Evolutionary conservation across 2,113 vertebrate species (phyloP).

Genomic region (Ploceus nigricollis): DNA sequence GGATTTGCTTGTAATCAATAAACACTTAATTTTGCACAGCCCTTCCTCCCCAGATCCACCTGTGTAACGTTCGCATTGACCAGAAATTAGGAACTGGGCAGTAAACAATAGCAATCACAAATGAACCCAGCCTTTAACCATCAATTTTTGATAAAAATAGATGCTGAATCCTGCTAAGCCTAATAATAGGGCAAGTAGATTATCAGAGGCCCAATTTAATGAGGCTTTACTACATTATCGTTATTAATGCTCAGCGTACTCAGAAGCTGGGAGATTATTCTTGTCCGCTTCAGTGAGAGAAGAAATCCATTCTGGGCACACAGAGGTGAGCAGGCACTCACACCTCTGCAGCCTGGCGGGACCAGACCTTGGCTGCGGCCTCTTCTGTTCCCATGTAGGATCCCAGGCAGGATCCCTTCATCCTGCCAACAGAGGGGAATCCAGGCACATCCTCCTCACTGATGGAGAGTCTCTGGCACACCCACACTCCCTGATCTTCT

Average conservation of each 20-base stretch:
- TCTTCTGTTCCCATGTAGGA: neutral
- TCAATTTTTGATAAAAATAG: constrained; percentile 61
- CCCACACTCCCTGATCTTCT: neutral
- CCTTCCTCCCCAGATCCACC: neutral
- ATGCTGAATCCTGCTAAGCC: constrained; percentile 52
- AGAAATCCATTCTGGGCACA: neutral
- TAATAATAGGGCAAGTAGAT: constrained; percentile 58
- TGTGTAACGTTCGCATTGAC: fast-evolving
- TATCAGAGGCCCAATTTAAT: constrained; percentile 57
- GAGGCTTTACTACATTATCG: constrained; percentile 58
- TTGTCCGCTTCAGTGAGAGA: neutral
- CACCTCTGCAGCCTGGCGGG: neutral
- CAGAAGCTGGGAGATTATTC: constrained; percentile 40
- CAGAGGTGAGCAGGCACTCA: neutral
- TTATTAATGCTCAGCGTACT: constrained; percentile 50
- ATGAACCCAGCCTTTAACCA: constrained; percentile 11
- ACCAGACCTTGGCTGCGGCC: neutral
- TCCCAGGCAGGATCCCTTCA: neutral
- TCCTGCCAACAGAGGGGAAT: neutral
- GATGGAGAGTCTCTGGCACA: neutral
- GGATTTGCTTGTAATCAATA: constrained; percentile 5
- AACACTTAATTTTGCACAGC: constrained; percentile 14
- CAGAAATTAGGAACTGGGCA: constrained; percentile 29
- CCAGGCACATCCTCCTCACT: neutral
- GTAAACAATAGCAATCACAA: constrained; percentile 31